Evolutionary conservation across 2,888 invertebrate species (phyloP).

Genomic region (Bedellia somnulentella): DNA sequence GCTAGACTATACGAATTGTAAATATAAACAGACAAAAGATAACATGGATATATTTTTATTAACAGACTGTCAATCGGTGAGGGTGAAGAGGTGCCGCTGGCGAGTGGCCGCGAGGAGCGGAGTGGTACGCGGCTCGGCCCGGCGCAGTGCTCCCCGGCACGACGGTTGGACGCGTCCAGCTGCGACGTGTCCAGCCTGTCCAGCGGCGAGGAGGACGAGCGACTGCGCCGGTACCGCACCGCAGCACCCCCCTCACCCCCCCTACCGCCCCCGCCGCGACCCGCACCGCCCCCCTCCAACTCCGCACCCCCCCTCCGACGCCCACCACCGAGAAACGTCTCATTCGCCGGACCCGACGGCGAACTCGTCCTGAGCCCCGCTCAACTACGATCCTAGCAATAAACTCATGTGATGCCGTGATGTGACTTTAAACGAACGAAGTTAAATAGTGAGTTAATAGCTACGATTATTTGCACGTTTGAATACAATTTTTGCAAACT

Average conservation of each 20-base stretch:
- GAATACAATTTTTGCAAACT: conserved; percentile 35
- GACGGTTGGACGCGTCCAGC: conserved; percentile 47
- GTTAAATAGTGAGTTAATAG: conserved; percentile 21
- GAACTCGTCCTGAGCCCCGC: conserved; percentile 68
- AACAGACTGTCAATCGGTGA: conserved; percentile 48
- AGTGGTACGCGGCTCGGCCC: conserved; percentile 22
- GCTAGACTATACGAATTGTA: no score
- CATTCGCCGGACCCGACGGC: conserved; percentile 54
- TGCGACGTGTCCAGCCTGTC: conserved; percentile 53
- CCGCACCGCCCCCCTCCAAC: conserved; percentile 14
- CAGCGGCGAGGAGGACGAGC: conserved; percentile 55
- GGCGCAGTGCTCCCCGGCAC: conserved; percentile 49
- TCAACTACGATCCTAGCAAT: conserved; percentile 59
- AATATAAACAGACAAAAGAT: no score
- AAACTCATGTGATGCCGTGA: conserved; percentile 18
- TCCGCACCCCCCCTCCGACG: conserved; percentile 18
- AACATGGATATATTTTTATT: no score
- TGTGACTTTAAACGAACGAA: conserved; percentile 27
- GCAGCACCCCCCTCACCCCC: conserved; percentile 15
- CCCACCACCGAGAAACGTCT: conserved; percentile 46
- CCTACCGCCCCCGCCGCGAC: conserved; percentile 8
- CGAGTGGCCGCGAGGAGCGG: conserved; percentile 16
- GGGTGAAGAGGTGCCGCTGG: conserved; percentile 53
- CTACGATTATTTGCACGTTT: conserved; percentile 41
- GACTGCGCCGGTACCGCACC: conserved; percentile 47